Conservation (phyloP, 2,888 invertebrate species). For the Taphrorychus bicolor region DNA sequence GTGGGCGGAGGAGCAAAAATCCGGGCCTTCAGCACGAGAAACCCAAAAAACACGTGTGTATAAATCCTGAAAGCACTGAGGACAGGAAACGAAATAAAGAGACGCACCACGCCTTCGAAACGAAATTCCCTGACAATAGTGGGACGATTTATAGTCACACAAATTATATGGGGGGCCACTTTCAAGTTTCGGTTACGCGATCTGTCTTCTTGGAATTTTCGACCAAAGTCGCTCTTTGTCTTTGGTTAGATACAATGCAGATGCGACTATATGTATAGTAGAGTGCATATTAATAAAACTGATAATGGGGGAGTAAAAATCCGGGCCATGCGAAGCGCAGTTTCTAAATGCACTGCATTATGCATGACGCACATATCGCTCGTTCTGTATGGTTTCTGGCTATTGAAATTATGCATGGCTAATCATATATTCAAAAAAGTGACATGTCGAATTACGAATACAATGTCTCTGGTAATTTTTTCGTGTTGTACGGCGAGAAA, state of each 20-base stretch:
- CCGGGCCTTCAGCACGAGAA: slow-evolving; percentile 9
- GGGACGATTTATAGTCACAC: slow-evolving; percentile 36
- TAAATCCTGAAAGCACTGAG: slow-evolving; percentile 26
- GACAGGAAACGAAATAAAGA: slow-evolving; percentile 40
- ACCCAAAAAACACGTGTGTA: slow-evolving; percentile 32
- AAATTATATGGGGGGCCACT: slow-evolving; percentile 32
- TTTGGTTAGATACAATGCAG: background rate
- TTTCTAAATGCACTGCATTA: background rate
- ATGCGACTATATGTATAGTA: background rate
- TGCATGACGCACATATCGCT: background rate
- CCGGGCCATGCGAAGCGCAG: background rate
- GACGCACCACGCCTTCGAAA: slow-evolving; percentile 37
- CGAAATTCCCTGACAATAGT: slow-evolving; percentile 30
- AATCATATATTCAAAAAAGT: slow-evolving; percentile 26
- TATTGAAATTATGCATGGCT: slow-evolving; percentile 18
- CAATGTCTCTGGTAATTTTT: slow-evolving; percentile 21
- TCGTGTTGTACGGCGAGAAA: slow-evolving; percentile 25
- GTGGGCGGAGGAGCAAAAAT: slow-evolving; percentile 19
- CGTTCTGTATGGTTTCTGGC: background rate
- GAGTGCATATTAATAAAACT: background rate
- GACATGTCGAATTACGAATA: slow-evolving; percentile 30
- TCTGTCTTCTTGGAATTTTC: slow-evolving; percentile 11
- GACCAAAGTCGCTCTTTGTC: too few relatives aligned
- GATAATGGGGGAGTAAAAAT: background rate
- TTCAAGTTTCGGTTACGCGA: slow-evolving; percentile 6